Evolutionary conservation across 2,888 invertebrate species (phyloP), one percentile per base, ranked within the genome.

Genomic region (Andricus curvator): DNA sequence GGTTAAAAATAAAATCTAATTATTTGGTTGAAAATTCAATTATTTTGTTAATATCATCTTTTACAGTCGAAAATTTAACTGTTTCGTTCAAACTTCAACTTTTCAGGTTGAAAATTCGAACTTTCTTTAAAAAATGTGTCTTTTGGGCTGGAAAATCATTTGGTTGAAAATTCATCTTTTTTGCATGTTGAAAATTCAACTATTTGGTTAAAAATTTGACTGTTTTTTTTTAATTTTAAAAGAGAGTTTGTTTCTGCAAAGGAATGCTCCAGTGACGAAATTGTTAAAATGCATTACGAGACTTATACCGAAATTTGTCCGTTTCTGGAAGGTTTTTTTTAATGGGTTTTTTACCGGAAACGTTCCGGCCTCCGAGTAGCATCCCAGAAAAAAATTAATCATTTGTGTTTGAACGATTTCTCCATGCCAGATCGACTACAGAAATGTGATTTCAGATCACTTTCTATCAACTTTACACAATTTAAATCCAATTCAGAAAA

Each of bases 381-480:
- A 74, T 74, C 74, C 1, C 33, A 33, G 48, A n/a, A 56, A 74
- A 74, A 74, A 74, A 74, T 74, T 74, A 56, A 74, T 74, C 56
- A 74, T 74, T 74, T 74, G 33, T 51, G 74, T 56, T 74, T 56
- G 15, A 74, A 56, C 74, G 74, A 74, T 74, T 74, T 74, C 74
- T 74, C 74, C 33, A 37, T 74, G 33, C 33, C 15, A 56, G 56
- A 56, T 56, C 56, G 74, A 51, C 33, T 29, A 74, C 4, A 74
- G 48, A 74, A 74, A 56, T n/a, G 33, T 56, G 56, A 74, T 74
- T 74, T 37, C 15, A 74, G 56, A 37, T 25, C 37, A 56, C 74
- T 74, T 74, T 74, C 74, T 56, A 74, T n/a, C 70, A 37, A 74
- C 13, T 74, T 74, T 15, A 74, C 56, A 33, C 56, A 56, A 56